These are phyloP conservation scores for Pangasius djambal DNA, from an alignment of 2,797 vertebrate species.

Conservation along the genomic window DNA sequence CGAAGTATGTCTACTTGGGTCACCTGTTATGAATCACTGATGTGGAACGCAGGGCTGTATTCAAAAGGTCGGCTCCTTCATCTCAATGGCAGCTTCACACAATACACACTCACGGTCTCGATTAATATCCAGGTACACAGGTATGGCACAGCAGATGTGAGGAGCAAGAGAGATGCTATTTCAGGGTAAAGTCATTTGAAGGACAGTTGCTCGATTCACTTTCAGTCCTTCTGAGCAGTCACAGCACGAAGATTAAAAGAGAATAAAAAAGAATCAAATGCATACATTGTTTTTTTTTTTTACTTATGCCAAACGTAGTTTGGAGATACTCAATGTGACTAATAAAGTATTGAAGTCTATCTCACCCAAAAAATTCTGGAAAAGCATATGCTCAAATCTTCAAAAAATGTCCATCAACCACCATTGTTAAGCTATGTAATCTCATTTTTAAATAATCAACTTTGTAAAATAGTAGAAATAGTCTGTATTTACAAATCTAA, in stretches of 20 bases:
- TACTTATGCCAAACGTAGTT: background rate
- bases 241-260: too few species aligned
- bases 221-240: background rate
- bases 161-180: constrained; percentile 20
- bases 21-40: constrained; percentile 46
- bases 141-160: background rate
- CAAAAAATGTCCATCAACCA: background rate
- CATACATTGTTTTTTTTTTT: background rate
- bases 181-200: constrained; percentile 31
- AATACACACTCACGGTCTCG: constrained; percentile 20
- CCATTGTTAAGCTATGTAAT: background rate
- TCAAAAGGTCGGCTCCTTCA: constrained; percentile 23
- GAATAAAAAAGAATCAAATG: background rate
- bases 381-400: background rate
- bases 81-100: constrained; percentile 37
- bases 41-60: constrained; percentile 9
- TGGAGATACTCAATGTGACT: background rate
- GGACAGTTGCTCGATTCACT: constrained; percentile 1
- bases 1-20: constrained; percentile 17
- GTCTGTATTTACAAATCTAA: background rate
- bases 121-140: constrained; percentile 48
- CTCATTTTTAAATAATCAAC: background rate
- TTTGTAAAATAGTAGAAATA: background rate
- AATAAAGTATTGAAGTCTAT: background rate
- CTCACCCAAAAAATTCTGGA: background rate